phyloP scores from a whole-genome alignment of 2,888 invertebrate genomes.

The Ophraella communa region DNA sequence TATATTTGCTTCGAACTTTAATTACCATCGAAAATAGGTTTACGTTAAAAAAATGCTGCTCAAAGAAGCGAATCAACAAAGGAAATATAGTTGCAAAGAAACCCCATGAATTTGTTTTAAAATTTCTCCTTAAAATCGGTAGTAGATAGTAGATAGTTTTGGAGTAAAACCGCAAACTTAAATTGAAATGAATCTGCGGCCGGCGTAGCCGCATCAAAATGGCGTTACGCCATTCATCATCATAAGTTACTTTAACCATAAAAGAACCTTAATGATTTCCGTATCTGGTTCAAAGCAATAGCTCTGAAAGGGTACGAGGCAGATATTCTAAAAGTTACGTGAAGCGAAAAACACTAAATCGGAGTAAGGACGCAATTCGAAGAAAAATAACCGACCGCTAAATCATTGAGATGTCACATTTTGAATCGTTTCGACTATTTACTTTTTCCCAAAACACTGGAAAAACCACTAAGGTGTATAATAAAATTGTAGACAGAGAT shows the following conservation, averaged over 20 bases:
- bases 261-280: constrained; percentile 25
- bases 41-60: neutral
- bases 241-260: constrained; percentile 24
- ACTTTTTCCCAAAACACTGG: neutral
- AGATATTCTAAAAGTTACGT: constrained; percentile 20
- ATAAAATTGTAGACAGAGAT: neutral
- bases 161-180: neutral
- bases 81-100: neutral
- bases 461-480: neutral
- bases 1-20: too few relatives aligned
- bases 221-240: constrained; percentile 17
- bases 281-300: constrained; percentile 20
- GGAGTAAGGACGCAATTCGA: constrained; percentile 16
- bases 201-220: constrained; percentile 14
- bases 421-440: constrained; percentile 1
- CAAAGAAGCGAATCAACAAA: neutral
- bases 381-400: constrained; percentile 18
- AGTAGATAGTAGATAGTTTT: neutral
- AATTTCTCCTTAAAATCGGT: neutral
- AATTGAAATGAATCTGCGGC: neutral
- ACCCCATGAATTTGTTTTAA: neutral
- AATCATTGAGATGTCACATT: constrained; percentile 14
- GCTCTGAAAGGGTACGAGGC: constrained; percentile 21
- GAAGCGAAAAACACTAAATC: constrained; percentile 22
- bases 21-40: too few relatives aligned